Base-by-base conservation (phyloP, 2,888 invertebrate species). In the Muscina levida region DNA sequence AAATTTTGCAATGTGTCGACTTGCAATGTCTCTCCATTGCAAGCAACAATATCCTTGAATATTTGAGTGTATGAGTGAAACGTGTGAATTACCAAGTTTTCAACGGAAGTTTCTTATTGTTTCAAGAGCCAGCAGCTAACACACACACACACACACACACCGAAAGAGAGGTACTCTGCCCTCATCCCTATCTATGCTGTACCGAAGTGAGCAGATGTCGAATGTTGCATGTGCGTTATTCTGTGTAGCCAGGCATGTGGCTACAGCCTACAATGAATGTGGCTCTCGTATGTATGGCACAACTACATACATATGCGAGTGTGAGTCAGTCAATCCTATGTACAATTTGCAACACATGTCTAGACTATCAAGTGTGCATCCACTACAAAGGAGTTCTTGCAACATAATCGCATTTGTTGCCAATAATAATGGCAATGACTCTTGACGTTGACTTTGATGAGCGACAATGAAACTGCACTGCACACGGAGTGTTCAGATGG, bases 281-380 rank as follows among this genome's bases (percentile, higher is more conserved):
- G n/a, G n/a, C n/a, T n/a, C n/a, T n/a, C n/a, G n/a, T n/a, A n/a
- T n/a, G n/a, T n/a, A n/a, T n/a, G n/a, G n/a, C n/a, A n/a, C 46
- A 46, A n/a, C 17, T 46, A n/a, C n/a, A n/a, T 46, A 5, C 46
- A 15, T n/a, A 17, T n/a, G 17, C 5, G 4, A 17, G 17, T 22
- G 17, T 53, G 24, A 10, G 24, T 53, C 22, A 13, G 19, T 22
- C 6, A 44, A 53, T 53, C 24, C n/a, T n/a, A n/a, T 24, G 22
- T 53, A 24, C 53, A 53, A 53, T 53, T 53, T 53, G 22, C 53
- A 53, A 53, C 13, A 31, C 31, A 31, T 5, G 53, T 53, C 53
- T 53, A 53, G 53, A 53, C 53, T 11, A 13, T 2, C 22, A 24
- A 48, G 19, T 48, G 48, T 22, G 17, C 17, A 46, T 17, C 15